Evolutionary conservation across 2,888 invertebrate species (phyloP).

Genomic region (Spilarctia lutea): DNA sequence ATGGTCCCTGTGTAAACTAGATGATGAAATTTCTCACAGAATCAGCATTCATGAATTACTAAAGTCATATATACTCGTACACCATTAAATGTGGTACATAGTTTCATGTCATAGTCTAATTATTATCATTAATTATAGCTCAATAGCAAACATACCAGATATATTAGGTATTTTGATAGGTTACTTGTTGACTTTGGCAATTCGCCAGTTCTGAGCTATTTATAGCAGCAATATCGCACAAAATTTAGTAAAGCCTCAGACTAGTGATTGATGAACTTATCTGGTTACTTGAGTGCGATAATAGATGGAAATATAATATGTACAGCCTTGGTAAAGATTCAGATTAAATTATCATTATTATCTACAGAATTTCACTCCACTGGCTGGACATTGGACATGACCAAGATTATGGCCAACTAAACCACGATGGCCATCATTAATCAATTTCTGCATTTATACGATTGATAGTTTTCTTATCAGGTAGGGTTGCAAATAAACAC

Average conservation of each 20-base stretch:
- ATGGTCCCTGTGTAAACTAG: too few species aligned
- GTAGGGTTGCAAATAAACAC: too few species aligned
- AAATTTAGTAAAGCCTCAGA: conserved; percentile 9
- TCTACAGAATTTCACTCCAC: too few species aligned
- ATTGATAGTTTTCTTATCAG: too few species aligned
- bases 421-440: too few species aligned
- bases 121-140: background rate
- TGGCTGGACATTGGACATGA: too few species aligned
- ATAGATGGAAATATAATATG: background rate
- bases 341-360: background rate
- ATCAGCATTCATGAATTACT: too few species aligned
- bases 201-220: conserved; percentile 22
- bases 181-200: conserved; percentile 22
- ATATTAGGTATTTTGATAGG: background rate
- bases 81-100: too few species aligned
- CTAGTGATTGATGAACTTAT: background rate
- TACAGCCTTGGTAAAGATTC: background rate
- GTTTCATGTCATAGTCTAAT: background rate
- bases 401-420: too few species aligned
- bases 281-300: background rate
- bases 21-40: too few species aligned
- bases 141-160: background rate
- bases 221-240: conserved; percentile 23
- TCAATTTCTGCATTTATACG: too few species aligned
- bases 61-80: too few species aligned